A percentile compares a stretch with the other conserved stretches of the same genome.
Evolutionary conservation across 2,113 vertebrate species (phyloP).

Genomic region (Megaceryle maxima): DNA sequence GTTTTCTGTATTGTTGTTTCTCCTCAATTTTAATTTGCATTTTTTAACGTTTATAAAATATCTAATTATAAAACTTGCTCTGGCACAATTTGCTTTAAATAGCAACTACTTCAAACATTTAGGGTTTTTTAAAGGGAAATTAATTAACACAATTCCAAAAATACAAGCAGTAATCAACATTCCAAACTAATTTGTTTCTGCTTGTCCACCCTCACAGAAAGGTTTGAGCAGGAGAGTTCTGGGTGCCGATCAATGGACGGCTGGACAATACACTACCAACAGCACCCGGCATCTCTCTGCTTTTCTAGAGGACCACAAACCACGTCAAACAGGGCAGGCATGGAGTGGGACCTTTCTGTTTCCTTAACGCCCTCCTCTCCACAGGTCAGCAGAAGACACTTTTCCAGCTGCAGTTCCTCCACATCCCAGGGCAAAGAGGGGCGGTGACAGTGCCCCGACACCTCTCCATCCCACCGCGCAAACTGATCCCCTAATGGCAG

Average conservation of each 20-base stretch:
- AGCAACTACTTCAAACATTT: not conserved
- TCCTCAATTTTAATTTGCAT: not conserved
- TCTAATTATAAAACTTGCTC: not conserved
- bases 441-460: too few species aligned
- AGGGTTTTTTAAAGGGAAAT: not conserved
- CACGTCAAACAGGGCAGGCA: not conserved
- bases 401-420: not conserved
- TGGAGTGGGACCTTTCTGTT: not conserved
- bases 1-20: not conserved
- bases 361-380: not conserved
- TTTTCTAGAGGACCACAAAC: not conserved
- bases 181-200: not conserved
- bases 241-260: not conserved
- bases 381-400: not conserved
- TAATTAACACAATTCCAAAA: not conserved
- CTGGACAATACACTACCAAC: not conserved
- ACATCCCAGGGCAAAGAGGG: rapidly evolving
- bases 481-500: rapidly evolving
- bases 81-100: not conserved
- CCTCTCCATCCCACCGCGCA: not conserved
- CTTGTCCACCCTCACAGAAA: not conserved
- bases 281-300: not conserved
- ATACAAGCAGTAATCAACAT: not conserved
- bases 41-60: not conserved
- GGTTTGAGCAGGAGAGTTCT: not conserved